Conservation (phyloP, 1,140 invertebrate genomes). For the Bombus difficillimus region DNA sequence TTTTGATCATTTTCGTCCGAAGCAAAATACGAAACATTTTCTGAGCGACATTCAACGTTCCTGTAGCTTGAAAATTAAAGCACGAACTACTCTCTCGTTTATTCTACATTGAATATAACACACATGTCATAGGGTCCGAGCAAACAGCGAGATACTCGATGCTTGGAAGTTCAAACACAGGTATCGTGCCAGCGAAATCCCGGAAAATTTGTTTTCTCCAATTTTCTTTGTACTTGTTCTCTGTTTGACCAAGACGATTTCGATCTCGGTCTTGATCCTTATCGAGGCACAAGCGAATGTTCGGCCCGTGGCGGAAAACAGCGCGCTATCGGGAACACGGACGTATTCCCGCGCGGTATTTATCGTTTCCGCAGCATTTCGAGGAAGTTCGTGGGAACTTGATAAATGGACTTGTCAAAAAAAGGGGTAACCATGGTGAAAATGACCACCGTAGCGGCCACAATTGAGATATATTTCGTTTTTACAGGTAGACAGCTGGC, state of each 20-base stretch:
- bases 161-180: background rate
- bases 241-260: background rate
- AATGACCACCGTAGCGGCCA: background rate
- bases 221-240: background rate
- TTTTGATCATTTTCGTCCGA: background rate
- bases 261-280: background rate
- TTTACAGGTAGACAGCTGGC: background rate
- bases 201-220: background rate
- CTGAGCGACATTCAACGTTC: background rate
- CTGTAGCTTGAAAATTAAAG: background rate
- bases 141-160: background rate
- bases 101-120: background rate
- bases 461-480: constrained; percentile 41
- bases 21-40: background rate
- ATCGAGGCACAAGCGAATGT: too few relatives aligned
- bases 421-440: background rate
- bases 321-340: background rate
- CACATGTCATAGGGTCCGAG: too few relatives aligned
- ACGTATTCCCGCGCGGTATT: constrained; percentile 1
- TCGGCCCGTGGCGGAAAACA: background rate
- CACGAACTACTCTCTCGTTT: background rate
- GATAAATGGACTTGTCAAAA: constrained; percentile 35
- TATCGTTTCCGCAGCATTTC: constrained; percentile 20
- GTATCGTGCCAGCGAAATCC: too few relatives aligned
- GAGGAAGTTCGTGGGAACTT: constrained; percentile 13